phyloP scores from a whole-genome alignment of 2,888 invertebrate genomes.

The Subacronicta megacephala region DNA sequence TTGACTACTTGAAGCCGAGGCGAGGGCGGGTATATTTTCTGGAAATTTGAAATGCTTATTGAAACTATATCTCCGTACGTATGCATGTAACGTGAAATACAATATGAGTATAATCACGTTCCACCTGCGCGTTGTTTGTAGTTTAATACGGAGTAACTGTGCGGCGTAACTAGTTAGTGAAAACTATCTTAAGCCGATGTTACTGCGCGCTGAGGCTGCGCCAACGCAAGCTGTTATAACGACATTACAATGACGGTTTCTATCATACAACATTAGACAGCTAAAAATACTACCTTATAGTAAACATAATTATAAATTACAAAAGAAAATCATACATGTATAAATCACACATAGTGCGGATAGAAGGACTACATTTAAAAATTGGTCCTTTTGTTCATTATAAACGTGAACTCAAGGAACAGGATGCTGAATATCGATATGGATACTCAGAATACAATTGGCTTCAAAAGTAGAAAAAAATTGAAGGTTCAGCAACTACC shows the following conservation, averaged over 20 bases:
- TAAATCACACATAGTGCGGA: not conserved
- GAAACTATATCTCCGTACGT: conserved; percentile 9
- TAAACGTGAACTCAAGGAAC: too few species aligned
- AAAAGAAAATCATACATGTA: not conserved
- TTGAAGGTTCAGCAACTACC: conserved; percentile 45
- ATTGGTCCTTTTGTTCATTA: not conserved
- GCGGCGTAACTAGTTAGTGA: conserved; percentile 30
- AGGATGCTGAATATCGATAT: not conserved
- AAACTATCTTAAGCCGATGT: conserved; percentile 37
- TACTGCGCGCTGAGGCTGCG: conserved; percentile 19
- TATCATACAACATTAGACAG: too few species aligned
- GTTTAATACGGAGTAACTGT: conserved; percentile 24
- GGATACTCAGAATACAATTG: not conserved
- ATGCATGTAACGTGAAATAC: not conserved
- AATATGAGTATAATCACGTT: conserved; percentile 15
- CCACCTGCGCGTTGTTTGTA: conserved; percentile 9
- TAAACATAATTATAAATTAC: too few species aligned
- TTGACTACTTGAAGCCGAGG: not conserved
- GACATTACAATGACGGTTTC: conserved; percentile 16
- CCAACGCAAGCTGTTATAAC: conserved; percentile 25
- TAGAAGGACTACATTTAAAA: not conserved
- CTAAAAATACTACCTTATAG: too few species aligned
- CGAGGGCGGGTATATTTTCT: too few species aligned
- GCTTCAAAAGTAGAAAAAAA: conserved; percentile 12
- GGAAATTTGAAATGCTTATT: conserved; percentile 2